A percentile compares a stretch with the other conserved stretches of the same genome.
Conservation (phyloP, 2,888 invertebrate species). For the Digitonthophagus gazella region DNA sequence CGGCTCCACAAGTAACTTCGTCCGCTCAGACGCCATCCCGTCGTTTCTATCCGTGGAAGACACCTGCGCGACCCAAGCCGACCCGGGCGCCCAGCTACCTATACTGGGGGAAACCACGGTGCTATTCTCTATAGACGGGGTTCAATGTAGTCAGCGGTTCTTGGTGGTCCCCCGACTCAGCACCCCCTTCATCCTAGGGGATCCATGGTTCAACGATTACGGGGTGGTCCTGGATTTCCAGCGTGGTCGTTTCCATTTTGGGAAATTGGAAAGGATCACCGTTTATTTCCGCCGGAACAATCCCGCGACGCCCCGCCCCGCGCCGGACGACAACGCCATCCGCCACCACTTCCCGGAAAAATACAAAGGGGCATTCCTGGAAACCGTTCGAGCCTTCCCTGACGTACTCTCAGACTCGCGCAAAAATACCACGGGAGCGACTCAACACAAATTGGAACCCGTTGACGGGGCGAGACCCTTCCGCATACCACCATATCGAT, state of each 20-base stretch:
- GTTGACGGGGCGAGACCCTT: too few species aligned
- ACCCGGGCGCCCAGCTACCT: background rate
- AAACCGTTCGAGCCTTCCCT: background rate
- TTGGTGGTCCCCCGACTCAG: background rate
- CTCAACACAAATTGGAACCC: conserved; percentile 19
- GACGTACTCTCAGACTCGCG: background rate
- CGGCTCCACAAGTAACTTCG: background rate
- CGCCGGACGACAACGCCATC: background rate
- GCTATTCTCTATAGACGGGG: background rate
- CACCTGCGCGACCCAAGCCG: background rate
- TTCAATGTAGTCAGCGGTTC: background rate
- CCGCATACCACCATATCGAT: too few species aligned
- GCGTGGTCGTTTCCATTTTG: background rate
- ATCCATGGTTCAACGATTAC: background rate
- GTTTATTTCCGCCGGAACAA: conserved; percentile 26
- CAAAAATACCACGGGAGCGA: too few species aligned
- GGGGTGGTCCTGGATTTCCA: background rate
- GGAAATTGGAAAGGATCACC: conserved; percentile 24
- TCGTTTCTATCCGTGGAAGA: background rate
- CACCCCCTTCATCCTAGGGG: background rate
- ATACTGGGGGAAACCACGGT: background rate
- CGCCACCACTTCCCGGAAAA: background rate
- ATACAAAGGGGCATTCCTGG: background rate
- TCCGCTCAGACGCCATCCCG: background rate
- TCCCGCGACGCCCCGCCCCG: conserved; percentile 4